Evolutionary conservation across 2,113 vertebrate genomes (phyloP), one percentile per base, ranked within the genome.

Genomic region (Actinemys pallida): DNA sequence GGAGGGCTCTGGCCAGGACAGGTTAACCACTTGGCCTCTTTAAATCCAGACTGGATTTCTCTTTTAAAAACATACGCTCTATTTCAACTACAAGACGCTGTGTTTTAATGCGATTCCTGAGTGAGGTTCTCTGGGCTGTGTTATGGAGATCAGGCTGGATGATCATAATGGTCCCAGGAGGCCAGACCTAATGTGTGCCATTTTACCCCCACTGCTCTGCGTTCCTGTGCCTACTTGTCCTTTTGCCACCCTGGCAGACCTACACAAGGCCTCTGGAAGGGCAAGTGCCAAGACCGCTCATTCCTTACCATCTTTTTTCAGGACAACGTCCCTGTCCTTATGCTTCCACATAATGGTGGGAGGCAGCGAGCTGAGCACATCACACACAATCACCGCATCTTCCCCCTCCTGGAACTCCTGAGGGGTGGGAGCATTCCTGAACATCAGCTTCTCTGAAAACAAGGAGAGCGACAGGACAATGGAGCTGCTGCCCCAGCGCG

Each of bases 361-460:
- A 17, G 99, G 98, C n/a, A 99, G 98, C 0, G 99, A 99, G 95
- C 99, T 99, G 97, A 98, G 97, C 87, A 99, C 99, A 5, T 99
- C 99, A 89, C 99, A 99, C 49, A 99, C 95, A 0, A 99, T 98
- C 97, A 99, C 98, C 0, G 99, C 99, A 10, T 98, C 98, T 35
- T 99, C 99, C 19, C 99, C 99, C 86, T 99, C 99, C 25, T 97
- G 99, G 96, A 99, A 99, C 79, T 99, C 99, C 97, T 99, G 99
- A 0, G 99, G 99, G 27, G 99, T 99, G 5, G 99, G 99, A 6
- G 98, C 99, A 3, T 99, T 99, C 95, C 98, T 99, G 98, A 99
- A 99, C 96, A 99, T 99, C 93, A 99, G 99, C 97, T 99, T 99
- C 97, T 99, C 99, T 99, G 98, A 45, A 98, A 97, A 91, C 79